Evolutionary conservation across 2,888 invertebrate species (phyloP).

Genomic region (Trypoxylon attenuatum): DNA sequence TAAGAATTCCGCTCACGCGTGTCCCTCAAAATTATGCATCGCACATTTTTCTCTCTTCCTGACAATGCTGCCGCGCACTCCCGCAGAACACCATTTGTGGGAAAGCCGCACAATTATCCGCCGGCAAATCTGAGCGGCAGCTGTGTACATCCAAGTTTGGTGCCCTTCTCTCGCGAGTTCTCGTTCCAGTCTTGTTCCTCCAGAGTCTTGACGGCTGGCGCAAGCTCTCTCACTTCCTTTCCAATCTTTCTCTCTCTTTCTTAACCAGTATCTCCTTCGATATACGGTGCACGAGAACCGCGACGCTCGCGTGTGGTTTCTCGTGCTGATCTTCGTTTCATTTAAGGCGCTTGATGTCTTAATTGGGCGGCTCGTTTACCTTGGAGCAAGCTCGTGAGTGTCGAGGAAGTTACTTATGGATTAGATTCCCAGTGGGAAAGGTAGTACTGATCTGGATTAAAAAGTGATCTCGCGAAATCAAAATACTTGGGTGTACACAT

Average conservation of each 20-base stretch:
- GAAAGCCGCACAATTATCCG: slow-evolving; percentile 72
- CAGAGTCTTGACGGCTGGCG: not conserved
- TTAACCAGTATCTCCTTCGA: not conserved
- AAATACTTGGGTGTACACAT: no score
- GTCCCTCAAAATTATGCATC: slow-evolving; percentile 58
- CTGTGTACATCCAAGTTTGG: slow-evolving; percentile 70
- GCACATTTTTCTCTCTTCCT: slow-evolving; percentile 37
- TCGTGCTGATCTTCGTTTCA: slow-evolving; percentile 45
- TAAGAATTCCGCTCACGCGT: slow-evolving; percentile 60
- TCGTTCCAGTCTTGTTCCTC: slow-evolving; percentile 23
- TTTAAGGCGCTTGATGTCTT: slow-evolving; percentile 71
- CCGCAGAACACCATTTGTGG: slow-evolving; percentile 65
- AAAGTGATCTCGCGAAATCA: no score
- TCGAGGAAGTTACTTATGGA: no score
- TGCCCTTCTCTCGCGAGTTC: slow-evolving; percentile 10
- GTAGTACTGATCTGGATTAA: no score
- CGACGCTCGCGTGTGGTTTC: slow-evolving; percentile 50
- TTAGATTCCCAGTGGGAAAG: no score
- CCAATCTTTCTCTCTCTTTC: slow-evolving; percentile 13
- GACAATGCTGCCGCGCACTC: slow-evolving; percentile 44
- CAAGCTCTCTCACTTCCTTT: slow-evolving; percentile 14
- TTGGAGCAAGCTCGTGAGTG: slow-evolving; percentile 25
- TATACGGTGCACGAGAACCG: not conserved
- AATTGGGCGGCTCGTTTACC: slow-evolving; percentile 65
- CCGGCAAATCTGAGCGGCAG: slow-evolving; percentile 72